These are phyloP conservation scores for Acanthisitta chloris DNA, from an alignment of 2,113 vertebrate genomes.

Conservation along the genomic window DNA sequence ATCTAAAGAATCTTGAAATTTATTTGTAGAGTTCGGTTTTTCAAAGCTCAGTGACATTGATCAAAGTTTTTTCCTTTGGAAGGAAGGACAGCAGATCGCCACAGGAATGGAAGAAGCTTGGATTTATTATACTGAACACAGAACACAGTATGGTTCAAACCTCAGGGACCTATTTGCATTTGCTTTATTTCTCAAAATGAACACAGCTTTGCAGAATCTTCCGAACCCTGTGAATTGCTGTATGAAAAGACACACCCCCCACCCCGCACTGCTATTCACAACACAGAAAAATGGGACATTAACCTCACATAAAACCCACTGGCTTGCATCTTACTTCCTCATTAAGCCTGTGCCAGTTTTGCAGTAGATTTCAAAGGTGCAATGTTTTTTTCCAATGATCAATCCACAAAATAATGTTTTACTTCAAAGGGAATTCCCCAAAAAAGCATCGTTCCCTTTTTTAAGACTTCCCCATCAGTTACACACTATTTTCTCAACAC, in stretches of 20 bases:
- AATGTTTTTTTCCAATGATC: neutral
- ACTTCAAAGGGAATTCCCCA: neutral
- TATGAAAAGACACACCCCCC: neutral
- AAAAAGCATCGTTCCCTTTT: neutral
- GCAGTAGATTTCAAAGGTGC: neutral
- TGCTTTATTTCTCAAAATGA: conserved; percentile 8
- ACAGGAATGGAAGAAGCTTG: neutral
- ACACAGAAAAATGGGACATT: conserved; percentile 22
- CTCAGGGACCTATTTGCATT: neutral
- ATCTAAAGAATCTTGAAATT: neutral
- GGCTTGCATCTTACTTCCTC: conserved; percentile 4
- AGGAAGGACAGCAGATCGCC: neutral
- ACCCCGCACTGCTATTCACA: neutral
- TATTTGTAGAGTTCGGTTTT: neutral
- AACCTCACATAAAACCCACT: conserved; percentile 47
- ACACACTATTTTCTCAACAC: neutral
- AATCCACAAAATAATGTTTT: neutral
- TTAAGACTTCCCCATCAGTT: neutral
- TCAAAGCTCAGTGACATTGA: neutral
- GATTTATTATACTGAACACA: neutral
- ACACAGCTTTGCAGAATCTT: neutral
- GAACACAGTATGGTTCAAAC: neutral
- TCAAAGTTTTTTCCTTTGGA: neutral
- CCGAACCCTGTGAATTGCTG: neutral
- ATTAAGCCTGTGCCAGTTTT: neutral